These are phyloP conservation scores for Oscheius onirici DNA, from an alignment of 2,888 invertebrate species.

Conservation along the genomic window DNA sequence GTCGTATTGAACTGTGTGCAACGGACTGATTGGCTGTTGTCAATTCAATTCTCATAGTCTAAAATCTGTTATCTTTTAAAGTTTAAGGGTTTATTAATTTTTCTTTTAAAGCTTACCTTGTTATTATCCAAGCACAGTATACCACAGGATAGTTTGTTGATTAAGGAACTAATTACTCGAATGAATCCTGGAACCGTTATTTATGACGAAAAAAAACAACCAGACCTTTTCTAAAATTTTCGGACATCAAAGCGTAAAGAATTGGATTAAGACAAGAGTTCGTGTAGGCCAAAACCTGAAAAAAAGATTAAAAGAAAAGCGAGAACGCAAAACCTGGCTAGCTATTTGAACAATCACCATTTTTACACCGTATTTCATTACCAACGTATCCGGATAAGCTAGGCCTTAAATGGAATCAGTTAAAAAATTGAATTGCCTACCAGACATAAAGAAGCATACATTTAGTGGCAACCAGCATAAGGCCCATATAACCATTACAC, in stretches of 20 bases:
- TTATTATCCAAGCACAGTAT: conserved; percentile 39
- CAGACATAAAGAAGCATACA: conserved; percentile 75
- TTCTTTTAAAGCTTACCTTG: conserved; percentile 33
- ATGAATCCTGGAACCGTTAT: conserved; percentile 45
- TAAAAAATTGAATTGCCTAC: conserved; percentile 29
- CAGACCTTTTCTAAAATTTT: conserved; percentile 87
- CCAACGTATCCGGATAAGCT: conserved; percentile 66
- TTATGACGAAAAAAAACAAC: background rate
- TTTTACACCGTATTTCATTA: conserved; percentile 63
- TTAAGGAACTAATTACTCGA: conserved; percentile 41
- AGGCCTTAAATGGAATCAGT: conserved; percentile 45
- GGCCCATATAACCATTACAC: conserved; percentile 82
- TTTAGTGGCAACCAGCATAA: conserved; percentile 94
- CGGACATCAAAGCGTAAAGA: conserved; percentile 90
- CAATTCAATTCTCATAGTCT: conserved; percentile 35
- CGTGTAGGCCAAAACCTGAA: conserved; percentile 80
- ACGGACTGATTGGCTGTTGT: conserved; percentile 28
- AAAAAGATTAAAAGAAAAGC: background rate
- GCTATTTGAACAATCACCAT: conserved; percentile 67
- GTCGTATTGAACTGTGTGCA: conserved; percentile 7
- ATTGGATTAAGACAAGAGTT: conserved; percentile 94
- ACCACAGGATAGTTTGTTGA: conserved; percentile 43
- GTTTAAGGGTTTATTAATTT: too few relatives aligned
- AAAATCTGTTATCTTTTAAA: background rate
- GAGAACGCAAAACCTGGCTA: conserved; percentile 54